Percentiles rank a stretch among this genome's conserved stretches.
phyloP scores from a whole-genome alignment of 2,113 vertebrate species.

The Pitta sordida region DNA sequence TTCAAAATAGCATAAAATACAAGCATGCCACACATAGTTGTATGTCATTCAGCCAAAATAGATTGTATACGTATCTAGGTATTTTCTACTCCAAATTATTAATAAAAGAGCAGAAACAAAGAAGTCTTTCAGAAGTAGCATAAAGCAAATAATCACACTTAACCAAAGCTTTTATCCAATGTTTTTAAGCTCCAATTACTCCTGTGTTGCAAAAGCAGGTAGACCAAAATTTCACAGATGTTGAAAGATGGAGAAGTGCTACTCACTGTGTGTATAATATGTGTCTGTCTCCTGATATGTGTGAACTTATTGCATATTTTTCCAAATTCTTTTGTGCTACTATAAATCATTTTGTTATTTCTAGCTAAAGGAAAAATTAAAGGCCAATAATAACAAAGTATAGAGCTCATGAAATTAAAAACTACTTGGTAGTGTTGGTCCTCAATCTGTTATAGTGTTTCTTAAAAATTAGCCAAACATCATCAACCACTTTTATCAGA shows the following conservation, averaged over 20 bases:
- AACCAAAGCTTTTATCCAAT: not conserved
- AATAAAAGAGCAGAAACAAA: conserved; percentile 28
- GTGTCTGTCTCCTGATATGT: not conserved
- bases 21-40: not conserved
- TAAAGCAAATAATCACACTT: conserved; percentile 11
- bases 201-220: not conserved
- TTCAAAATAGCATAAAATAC: not conserved
- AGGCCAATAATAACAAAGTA: not conserved
- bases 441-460: not conserved
- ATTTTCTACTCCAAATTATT: not conserved
- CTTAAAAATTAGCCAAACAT: not conserved
- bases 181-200: not conserved
- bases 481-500: not conserved
- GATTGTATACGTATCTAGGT: not conserved
- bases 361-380: not conserved
- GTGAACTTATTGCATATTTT: conserved; percentile 1
- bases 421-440: not conserved
- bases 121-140: conserved; percentile 6
- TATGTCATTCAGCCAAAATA: not conserved
- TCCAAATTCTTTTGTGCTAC: conserved; percentile 32
- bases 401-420: not conserved
- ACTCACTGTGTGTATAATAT: not conserved
- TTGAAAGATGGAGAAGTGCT: conserved; percentile 15
- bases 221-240: not conserved
- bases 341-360: conserved; percentile 33